Conservation (phyloP, 1,140 invertebrate genomes). For the Pseudachorutes palmiensis region DNA sequence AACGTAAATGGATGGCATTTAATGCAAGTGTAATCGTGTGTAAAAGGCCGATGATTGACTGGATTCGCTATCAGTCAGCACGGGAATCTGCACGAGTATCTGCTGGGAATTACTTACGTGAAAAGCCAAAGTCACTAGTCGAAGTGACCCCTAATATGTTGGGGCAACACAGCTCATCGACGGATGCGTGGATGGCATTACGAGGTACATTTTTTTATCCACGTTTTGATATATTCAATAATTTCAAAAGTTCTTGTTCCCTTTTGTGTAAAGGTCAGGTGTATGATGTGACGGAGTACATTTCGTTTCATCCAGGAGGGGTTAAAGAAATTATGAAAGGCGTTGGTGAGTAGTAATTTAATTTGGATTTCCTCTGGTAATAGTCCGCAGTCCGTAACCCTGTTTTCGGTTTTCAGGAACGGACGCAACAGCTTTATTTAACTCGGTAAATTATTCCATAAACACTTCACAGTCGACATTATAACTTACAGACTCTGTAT, state of each 20-base stretch:
- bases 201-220: constrained; percentile 15
- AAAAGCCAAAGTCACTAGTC: constrained; percentile 14
- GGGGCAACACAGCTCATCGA: constrained; percentile 16
- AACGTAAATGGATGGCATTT: neutral
- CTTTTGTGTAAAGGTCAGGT: constrained; percentile 3
- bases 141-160: constrained; percentile 17
- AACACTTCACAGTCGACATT: neutral
- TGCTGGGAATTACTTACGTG: neutral
- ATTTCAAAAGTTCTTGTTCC: neutral
- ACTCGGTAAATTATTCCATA: neutral
- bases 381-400: neutral
- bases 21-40: neutral
- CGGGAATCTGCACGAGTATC: neutral
- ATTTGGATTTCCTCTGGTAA: neutral
- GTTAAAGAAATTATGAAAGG: constrained; percentile 25
- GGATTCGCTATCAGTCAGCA: neutral
- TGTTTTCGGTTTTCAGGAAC: constrained; percentile 6
- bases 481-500: too few relatives aligned
- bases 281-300: constrained; percentile 22
- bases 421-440: constrained; percentile 24
- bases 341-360: constrained; percentile 5
- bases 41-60: constrained; percentile 4
- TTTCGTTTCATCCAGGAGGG: constrained; percentile 22
- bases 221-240: neutral
- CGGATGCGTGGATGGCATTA: constrained; percentile 30